These are phyloP conservation scores for Gastrophryne carolinensis DNA, from an alignment of 2,797 vertebrate genomes.

Conservation along the genomic window DNA sequence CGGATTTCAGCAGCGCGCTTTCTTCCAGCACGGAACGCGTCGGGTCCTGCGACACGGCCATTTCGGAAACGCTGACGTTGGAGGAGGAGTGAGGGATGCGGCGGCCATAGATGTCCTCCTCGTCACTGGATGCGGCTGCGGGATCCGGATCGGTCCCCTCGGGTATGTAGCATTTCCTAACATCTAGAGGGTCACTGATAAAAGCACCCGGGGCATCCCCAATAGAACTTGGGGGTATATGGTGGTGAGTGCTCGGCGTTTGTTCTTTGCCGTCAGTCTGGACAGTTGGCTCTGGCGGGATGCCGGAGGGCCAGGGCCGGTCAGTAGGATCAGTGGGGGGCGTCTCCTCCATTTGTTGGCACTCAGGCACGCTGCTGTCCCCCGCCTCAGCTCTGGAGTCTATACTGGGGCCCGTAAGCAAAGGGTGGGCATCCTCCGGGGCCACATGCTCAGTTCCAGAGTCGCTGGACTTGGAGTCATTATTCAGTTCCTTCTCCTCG, in stretches of 20 bases:
- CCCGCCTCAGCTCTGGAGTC: neutral
- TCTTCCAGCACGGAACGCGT: slow-evolving; percentile 63
- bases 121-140: slow-evolving; percentile 78
- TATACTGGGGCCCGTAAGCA: neutral
- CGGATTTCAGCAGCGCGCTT: slow-evolving; percentile 68
- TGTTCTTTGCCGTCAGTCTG: slow-evolving; percentile 11
- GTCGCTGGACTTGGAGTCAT: neutral
- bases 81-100: slow-evolving; percentile 71
- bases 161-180: slow-evolving; percentile 12
- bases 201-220: neutral
- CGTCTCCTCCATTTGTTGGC: neutral
- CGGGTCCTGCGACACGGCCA: slow-evolving; percentile 55
- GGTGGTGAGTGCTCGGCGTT: slow-evolving; percentile 13
- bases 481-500: neutral
- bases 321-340: neutral
- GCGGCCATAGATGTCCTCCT: slow-evolving; percentile 90
- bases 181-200: slow-evolving; percentile 18
- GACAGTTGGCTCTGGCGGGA: neutral
- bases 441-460: neutral
- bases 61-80: slow-evolving; percentile 66
- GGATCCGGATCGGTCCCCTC: slow-evolving; percentile 55
- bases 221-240: slow-evolving; percentile 24
- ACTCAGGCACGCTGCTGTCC: neutral
- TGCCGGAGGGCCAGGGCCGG: neutral
- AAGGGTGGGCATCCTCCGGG: neutral